phyloP scores from a whole-genome alignment of 2,797 vertebrate species.

The Anableps anableps region DNA sequence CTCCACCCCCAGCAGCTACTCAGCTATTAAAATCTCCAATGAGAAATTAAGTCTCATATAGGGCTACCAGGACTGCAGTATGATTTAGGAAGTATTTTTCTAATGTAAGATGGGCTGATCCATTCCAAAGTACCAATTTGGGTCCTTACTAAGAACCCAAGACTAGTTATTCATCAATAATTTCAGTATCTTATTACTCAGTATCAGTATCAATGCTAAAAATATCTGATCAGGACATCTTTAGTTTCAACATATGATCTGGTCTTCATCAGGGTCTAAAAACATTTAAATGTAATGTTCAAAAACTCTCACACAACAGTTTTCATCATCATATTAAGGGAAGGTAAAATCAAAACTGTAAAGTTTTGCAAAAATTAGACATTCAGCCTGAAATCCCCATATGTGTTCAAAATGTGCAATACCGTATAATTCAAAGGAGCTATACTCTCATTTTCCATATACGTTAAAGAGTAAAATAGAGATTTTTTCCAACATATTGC shows the following conservation, averaged over 20 bases:
- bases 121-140: neutral
- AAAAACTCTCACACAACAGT: neutral
- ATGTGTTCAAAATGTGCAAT: neutral
- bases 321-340: neutral
- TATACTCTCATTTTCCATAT: neutral
- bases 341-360: neutral
- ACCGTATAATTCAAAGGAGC: neutral
- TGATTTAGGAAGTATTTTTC: neutral
- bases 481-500: neutral
- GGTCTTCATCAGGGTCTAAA: too few relatives aligned
- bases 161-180: neutral
- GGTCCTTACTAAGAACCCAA: neutral
- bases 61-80: neutral
- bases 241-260: too few relatives aligned
- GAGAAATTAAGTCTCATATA: neutral
- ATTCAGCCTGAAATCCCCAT: neutral
- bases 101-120: neutral
- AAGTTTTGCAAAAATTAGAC: neutral
- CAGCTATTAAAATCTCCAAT: conserved; percentile 27
- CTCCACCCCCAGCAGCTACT: conserved; percentile 14
- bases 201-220: too few relatives aligned
- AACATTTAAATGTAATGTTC: too few relatives aligned
- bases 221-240: too few relatives aligned
- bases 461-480: neutral
- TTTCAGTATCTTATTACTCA: neutral